A percentile compares a stretch with the other conserved stretches of the same genome.
Evolutionary conservation across 2,113 vertebrate species (phyloP).

Genomic region (Sprattus sprattus): DNA sequence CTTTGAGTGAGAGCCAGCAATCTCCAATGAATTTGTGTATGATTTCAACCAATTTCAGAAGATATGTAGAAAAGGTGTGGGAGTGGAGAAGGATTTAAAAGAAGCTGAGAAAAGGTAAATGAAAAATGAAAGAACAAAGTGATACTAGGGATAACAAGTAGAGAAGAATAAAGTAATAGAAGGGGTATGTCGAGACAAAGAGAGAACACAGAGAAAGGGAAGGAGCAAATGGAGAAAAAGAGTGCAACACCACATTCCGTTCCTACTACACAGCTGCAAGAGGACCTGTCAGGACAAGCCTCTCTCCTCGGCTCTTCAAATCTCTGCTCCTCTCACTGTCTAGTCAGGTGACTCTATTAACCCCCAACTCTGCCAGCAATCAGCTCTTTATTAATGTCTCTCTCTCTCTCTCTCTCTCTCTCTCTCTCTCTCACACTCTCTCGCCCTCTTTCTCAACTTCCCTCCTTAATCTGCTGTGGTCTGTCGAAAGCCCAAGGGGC

Average conservation of each 20-base stretch:
- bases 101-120: too few relatives aligned
- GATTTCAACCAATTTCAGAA: too few relatives aligned
- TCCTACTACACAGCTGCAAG: conserved; percentile 42
- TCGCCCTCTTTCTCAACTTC: not conserved
- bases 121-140: too few relatives aligned
- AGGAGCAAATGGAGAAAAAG: not conserved
- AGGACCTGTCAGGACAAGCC: conserved; percentile 58
- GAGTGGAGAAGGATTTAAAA: not conserved
- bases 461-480: not conserved
- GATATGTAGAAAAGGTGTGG: not conserved
- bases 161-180: not conserved
- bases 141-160: not conserved
- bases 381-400: not conserved
- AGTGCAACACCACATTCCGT: conserved; percentile 59
- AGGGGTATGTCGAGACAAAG: not conserved
- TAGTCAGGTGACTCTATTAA: not conserved
- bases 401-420: not conserved
- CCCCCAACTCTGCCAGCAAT: not conserved
- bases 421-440: not conserved
- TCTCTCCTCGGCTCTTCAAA: conserved; percentile 2
- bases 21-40: too few relatives aligned
- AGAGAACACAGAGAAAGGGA: not conserved
- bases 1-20: too few relatives aligned
- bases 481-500: not conserved
- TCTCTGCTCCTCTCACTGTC: not conserved